These are phyloP conservation scores for Odontomyia ornata DNA, from an alignment of 2,888 invertebrate species.

Conservation along the genomic window DNA sequence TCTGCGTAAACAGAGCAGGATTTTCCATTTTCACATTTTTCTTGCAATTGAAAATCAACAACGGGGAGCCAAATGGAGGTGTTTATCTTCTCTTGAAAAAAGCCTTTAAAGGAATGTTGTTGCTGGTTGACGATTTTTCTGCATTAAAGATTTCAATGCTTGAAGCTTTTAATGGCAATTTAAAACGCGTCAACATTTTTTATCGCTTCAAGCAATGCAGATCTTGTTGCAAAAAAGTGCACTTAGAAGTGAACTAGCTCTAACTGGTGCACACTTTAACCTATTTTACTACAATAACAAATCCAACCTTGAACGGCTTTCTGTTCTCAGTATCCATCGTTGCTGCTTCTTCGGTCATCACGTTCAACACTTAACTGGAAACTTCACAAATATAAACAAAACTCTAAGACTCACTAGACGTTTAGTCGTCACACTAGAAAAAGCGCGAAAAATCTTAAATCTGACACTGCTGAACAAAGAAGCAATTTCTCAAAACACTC, in stretches of 20 bases:
- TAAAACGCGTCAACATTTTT: too few relatives aligned
- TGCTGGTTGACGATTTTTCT: not conserved
- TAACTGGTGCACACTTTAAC: not conserved
- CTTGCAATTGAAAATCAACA: not conserved
- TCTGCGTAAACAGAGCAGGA: constrained; percentile 25
- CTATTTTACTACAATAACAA: not conserved
- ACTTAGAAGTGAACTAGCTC: not conserved
- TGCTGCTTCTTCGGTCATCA: constrained; percentile 28
- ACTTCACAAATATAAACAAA: constrained; percentile 24
- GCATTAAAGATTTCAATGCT: too few relatives aligned
- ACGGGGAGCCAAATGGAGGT: too few relatives aligned
- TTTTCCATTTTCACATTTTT: not conserved
- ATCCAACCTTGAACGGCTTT: constrained; percentile 47
- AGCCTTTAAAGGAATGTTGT: not conserved
- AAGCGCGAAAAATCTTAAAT: constrained; percentile 14
- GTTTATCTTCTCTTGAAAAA: not conserved
- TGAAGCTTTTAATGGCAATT: too few relatives aligned
- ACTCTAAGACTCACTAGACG: constrained; percentile 11
- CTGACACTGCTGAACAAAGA: not conserved
- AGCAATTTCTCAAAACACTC: not conserved
- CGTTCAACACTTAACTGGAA: constrained; percentile 1
- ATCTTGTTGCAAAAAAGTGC: too few relatives aligned
- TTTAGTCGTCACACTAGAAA: not conserved
- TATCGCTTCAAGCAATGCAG: too few relatives aligned
- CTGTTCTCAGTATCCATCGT: constrained; percentile 43